These are phyloP conservation scores for Cichlasoma orientale DNA, from an alignment of 2,797 vertebrate genomes.

Conservation along the genomic window DNA sequence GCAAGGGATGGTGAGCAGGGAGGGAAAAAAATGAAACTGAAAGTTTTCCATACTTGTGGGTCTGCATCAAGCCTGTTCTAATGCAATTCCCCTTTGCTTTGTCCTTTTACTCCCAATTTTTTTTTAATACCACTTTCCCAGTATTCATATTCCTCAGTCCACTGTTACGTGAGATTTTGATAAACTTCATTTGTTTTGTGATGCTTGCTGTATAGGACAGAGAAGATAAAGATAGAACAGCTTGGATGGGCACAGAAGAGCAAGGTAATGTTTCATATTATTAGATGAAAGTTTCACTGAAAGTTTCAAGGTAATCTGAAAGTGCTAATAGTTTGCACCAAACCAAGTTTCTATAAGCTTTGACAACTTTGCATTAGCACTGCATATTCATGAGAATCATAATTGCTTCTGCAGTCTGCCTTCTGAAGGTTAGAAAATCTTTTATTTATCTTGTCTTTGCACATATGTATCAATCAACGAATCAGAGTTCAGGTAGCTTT, in stretches of 20 bases:
- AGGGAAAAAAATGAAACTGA: conserved; percentile 28
- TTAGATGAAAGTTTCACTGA: conserved; percentile 31
- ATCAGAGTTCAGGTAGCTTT: conserved; percentile 62
- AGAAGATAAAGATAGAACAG: conserved; percentile 1
- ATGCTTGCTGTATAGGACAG: conserved; percentile 21
- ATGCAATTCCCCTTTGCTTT: neutral
- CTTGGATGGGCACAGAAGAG: neutral
- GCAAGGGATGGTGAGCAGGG: conserved; percentile 18
- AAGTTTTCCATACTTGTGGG: conserved; percentile 27
- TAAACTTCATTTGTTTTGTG: conserved; percentile 9
- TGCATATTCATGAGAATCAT: conserved; percentile 58
- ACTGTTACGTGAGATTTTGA: conserved; percentile 4
- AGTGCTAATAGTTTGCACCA: conserved; percentile 27
- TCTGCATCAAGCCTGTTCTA: conserved; percentile 20
- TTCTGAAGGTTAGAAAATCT: conserved; percentile 57
- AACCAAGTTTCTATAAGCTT: conserved; percentile 41
- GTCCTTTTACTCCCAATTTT: conserved; percentile 15
- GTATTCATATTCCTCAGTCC: conserved; percentile 5
- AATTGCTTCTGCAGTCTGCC: conserved; percentile 50
- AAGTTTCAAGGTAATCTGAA: conserved; percentile 55
- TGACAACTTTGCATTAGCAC: conserved; percentile 45
- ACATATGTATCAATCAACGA: conserved; percentile 55
- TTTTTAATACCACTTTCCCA: conserved; percentile 3
- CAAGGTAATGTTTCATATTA: conserved; percentile 35
- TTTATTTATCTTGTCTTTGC: conserved; percentile 62